Base-by-base conservation (phyloP, 2,888 invertebrate genomes). In the Urechis unicinctus region DNA sequence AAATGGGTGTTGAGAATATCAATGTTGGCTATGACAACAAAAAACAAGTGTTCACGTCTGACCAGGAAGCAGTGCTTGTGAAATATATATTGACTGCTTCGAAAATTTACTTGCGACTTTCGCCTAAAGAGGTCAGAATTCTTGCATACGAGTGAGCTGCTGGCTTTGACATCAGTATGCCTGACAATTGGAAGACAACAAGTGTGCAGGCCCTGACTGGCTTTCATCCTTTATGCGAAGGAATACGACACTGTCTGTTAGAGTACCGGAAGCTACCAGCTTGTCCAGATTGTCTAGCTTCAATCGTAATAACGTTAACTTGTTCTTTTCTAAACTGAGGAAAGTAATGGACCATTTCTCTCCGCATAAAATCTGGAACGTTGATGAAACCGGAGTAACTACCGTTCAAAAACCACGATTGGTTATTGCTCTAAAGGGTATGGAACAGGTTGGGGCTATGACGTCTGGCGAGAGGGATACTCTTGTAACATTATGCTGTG, bases 351-450 rank as follows among this genome's bases (percentile, higher is more conserved):
- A 22, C 24, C 5, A 6, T 6, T 26, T 48, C 9, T 6, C 6
- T 25, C 9, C 48, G 6, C 9, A 9, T 5, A 22, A 48, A 6
- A 48, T 48, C 6, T 48, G 22, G 6, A 26, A 48, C 28, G 5
- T 48, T 5, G 48, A 48, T 48, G 48, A 48, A 26, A 48, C 25
- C 9, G 48, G 48, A 22, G 4, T 22, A 5, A 50, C 31, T 22
- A 41, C 50, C 41, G 50, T 50, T 9, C 50, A 50, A 50, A 22
- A 13, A 22, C 50, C 50, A 9, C 9, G n/a, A 17, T 4, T 5
- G n/a, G 50, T 50, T 6, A 13, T 50, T n/a, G 25, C 36, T 22
- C 5, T 17, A 6, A 41, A 6, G 6, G 41, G 41, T 5, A 50
- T 21, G 41, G 41, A 41, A 24, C 50, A 50, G 22, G 50, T 50